A percentile compares a stretch with the other conserved stretches of the same genome.
Conservation (phyloP, 2,797 vertebrate genomes). For the Crocodylus rhombifer region DNA sequence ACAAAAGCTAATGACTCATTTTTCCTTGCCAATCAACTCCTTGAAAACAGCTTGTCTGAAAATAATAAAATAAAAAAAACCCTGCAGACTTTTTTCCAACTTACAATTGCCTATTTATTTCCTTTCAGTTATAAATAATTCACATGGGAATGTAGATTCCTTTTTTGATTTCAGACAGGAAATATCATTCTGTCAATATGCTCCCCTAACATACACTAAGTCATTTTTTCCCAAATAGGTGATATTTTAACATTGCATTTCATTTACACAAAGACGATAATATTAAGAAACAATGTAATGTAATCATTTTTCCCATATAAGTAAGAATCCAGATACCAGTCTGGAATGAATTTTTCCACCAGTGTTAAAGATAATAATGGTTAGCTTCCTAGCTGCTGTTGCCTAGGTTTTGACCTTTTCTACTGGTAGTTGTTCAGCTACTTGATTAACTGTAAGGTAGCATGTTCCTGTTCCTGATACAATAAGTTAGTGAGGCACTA, state of each 20-base stretch:
- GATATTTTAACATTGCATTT: constrained; percentile 69
- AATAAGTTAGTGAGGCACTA: constrained; percentile 1
- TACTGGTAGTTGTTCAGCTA: constrained; percentile 35
- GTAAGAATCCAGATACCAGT: constrained; percentile 68
- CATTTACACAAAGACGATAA: constrained; percentile 61
- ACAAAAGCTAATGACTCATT: constrained; percentile 26
- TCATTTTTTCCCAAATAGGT: constrained; percentile 63
- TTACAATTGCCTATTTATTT: constrained; percentile 72
- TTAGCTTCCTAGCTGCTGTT: constrained; percentile 53
- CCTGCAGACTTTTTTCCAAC: constrained; percentile 14
- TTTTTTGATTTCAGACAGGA: constrained; percentile 74
- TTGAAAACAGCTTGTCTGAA: constrained; percentile 39
- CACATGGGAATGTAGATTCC: constrained; percentile 43
- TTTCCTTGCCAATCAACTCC: constrained; percentile 40
- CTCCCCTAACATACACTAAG: constrained; percentile 52
- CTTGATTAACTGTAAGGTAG: neutral
- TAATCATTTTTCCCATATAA: constrained; percentile 64
- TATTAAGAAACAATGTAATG: constrained; percentile 67
- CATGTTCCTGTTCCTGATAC: constrained; percentile 41
- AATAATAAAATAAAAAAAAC: constrained; percentile 42
- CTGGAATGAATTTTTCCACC: constrained; percentile 63
- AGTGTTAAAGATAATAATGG: constrained; percentile 56
- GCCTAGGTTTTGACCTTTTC: constrained; percentile 50
- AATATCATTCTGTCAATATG: constrained; percentile 72
- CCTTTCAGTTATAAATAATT: constrained; percentile 62